Evolutionary conservation across 2,797 vertebrate species (phyloP).

Genomic region (Rallus crepitans): DNA sequence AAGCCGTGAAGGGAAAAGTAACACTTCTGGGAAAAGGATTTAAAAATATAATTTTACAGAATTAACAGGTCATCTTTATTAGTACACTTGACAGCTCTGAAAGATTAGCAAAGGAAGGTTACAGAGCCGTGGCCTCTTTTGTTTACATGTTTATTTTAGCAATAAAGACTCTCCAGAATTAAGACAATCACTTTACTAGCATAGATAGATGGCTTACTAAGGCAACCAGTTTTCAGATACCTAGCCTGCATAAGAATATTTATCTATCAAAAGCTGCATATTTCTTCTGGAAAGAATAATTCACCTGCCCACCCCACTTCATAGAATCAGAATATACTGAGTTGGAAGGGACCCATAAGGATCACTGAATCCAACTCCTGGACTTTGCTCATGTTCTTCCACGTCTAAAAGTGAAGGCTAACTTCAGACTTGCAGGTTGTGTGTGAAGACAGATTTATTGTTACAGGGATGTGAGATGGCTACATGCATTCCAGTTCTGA

Average conservation of each 20-base stretch:
- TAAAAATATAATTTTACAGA: neutral
- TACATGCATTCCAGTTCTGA: constrained; percentile 48
- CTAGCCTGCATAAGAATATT: neutral
- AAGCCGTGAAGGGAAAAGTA: neutral
- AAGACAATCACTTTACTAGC: neutral
- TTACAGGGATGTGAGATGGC: constrained; percentile 22
- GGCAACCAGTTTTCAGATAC: neutral
- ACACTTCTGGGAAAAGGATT: neutral
- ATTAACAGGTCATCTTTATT: constrained; percentile 54
- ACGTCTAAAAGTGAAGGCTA: neutral
- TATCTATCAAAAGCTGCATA: neutral
- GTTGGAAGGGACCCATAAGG: no score
- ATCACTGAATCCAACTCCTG: no score
- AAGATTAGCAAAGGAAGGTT: constrained; percentile 23
- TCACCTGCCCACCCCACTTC: neutral
- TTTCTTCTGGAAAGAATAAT: neutral
- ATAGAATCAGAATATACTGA: no score
- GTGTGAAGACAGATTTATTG: constrained; percentile 12
- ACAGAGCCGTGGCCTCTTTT: neutral
- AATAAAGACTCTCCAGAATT: neutral
- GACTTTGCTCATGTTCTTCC: neutral
- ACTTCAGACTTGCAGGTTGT: neutral
- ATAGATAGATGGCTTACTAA: neutral
- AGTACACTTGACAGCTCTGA: neutral
- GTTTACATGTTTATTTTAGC: neutral